phyloP scores from a whole-genome alignment of 2,888 invertebrate genomes.

The Phyllotreta cruciferae region DNA sequence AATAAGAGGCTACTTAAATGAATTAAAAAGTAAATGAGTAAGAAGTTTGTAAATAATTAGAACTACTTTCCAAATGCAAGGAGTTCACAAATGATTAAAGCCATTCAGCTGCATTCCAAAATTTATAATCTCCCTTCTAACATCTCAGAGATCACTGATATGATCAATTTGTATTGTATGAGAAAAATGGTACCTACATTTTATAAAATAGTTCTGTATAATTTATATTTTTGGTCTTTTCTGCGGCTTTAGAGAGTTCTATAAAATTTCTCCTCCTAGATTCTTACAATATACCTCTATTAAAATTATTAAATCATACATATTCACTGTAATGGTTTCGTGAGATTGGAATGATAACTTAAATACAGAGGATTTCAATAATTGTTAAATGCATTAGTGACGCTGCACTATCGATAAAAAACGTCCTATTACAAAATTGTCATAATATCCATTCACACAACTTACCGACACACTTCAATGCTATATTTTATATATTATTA shows the following conservation, averaged over 20 bases:
- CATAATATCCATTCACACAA: constrained; percentile 30
- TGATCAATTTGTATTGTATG: constrained; percentile 10
- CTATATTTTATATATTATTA: constrained; percentile 19
- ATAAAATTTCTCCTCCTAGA: constrained; percentile 22
- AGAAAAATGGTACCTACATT: constrained; percentile 9
- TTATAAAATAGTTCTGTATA: constrained; percentile 25
- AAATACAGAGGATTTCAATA: background rate
- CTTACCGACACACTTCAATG: constrained; percentile 19
- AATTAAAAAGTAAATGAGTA: too few species aligned
- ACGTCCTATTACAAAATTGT: constrained; percentile 16
- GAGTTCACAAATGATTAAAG: background rate
- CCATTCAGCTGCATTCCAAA: background rate
- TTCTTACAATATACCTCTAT: background rate
- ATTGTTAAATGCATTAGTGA: constrained; percentile 2
- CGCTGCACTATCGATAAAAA: constrained; percentile 18
- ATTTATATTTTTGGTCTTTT: constrained; percentile 24
- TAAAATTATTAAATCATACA: constrained; percentile 2
- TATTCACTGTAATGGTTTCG: background rate
- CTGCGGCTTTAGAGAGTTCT: constrained; percentile 25
- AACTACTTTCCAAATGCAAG: too few species aligned
- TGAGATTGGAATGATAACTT: too few species aligned
- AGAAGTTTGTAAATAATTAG: too few species aligned
- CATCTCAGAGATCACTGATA: constrained; percentile 15
- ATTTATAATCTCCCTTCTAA: background rate
- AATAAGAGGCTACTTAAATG: background rate